phyloP scores from a whole-genome alignment of 2,888 invertebrate genomes.

The Toxonevra muliebris region DNA sequence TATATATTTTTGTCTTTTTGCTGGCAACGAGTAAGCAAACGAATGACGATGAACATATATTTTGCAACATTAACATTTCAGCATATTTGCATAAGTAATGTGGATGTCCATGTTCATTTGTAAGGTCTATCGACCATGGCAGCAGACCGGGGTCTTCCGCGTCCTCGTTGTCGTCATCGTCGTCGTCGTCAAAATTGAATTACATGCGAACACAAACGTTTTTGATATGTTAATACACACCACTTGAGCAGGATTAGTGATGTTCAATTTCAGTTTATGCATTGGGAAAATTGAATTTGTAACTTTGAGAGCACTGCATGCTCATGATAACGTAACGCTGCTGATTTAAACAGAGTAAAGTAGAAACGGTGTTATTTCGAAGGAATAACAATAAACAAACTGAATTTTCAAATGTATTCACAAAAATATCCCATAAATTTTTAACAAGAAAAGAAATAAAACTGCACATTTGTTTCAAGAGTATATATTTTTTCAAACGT shows the following conservation, averaged over 20 bases:
- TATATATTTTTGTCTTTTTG: neutral
- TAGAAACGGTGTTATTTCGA: neutral
- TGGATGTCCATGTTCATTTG: neutral
- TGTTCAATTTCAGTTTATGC: conserved; percentile 42
- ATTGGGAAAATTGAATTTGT: conserved; percentile 42
- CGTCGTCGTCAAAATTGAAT: conserved; percentile 35
- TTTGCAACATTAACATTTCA: conserved; percentile 15
- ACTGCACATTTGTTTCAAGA: no score
- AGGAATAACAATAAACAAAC: no score
- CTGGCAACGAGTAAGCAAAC: neutral
- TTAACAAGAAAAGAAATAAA: no score
- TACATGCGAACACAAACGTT: conserved; percentile 33
- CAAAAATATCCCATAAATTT: no score
- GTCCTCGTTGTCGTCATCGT: neutral
- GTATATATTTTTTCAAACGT: no score
- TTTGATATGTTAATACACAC: conserved; percentile 1
- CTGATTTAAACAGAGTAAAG: conserved; percentile 15
- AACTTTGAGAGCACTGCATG: conserved; percentile 32
- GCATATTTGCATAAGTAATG: conserved; percentile 30
- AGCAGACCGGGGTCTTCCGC: conserved; percentile 4
- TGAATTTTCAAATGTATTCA: no score
- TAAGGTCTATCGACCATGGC: neutral
- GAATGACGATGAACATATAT: neutral
- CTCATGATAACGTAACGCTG: conserved; percentile 34
- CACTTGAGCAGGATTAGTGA: conserved; percentile 40